These are phyloP conservation scores for Decapterus maruadsi DNA, from an alignment of 2,797 vertebrate genomes.

Conservation along the genomic window DNA sequence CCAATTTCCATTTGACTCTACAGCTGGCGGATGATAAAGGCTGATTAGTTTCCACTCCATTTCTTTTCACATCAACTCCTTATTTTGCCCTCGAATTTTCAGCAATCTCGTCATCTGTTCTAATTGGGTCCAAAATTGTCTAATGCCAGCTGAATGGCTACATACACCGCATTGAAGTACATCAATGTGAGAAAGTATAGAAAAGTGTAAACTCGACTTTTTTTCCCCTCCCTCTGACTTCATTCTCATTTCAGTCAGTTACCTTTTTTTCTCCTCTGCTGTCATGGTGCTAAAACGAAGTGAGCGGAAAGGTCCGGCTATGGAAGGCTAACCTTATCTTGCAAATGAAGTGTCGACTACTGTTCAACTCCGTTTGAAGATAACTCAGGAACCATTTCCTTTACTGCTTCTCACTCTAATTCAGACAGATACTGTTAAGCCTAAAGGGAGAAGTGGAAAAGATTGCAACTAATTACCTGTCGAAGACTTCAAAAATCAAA, in stretches of 20 bases:
- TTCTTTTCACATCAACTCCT: neutral
- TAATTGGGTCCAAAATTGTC: constrained; percentile 6
- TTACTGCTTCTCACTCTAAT: constrained; percentile 46
- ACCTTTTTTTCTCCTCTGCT: constrained; percentile 9
- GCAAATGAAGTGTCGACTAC: constrained; percentile 53
- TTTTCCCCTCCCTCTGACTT: neutral
- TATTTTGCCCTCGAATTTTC: constrained; percentile 15
- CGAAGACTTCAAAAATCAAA: constrained; percentile 43
- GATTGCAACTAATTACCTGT: constrained; percentile 57
- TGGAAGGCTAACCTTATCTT: constrained; percentile 54
- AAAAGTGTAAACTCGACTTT: neutral
- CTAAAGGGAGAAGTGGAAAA: constrained; percentile 25
- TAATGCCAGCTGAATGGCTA: neutral
- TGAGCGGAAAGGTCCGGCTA: constrained; percentile 34
- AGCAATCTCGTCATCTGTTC: constrained; percentile 18
- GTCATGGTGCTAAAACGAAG: constrained; percentile 28
- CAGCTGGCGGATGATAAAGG: constrained; percentile 17
- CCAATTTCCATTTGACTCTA: constrained; percentile 8
- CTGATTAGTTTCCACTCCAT: constrained; percentile 4
- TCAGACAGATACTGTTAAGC: constrained; percentile 38
- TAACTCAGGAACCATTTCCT: constrained; percentile 40
- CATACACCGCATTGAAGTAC: neutral
- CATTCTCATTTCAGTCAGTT: constrained; percentile 12
- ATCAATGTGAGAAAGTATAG: neutral
- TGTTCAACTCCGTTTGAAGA: constrained; percentile 31